Base-by-base conservation (phyloP, 2,888 invertebrate genomes). In the Limenitis camilla region DNA sequence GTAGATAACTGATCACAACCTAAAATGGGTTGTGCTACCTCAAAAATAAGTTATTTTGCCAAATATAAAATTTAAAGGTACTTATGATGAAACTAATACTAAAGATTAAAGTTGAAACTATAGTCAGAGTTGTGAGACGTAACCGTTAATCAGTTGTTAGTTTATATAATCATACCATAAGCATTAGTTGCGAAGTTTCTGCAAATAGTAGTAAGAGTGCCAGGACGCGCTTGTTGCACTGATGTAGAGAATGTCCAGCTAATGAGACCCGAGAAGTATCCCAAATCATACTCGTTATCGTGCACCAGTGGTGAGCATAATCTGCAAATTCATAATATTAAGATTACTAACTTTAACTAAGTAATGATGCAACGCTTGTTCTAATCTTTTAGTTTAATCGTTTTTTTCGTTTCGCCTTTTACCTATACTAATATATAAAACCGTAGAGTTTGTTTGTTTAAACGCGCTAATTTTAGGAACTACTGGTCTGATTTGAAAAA, bases 251-350 rank as follows among this genome's bases (percentile, higher is more conserved):
- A 86, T 0, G 77, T 65, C 87, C 86, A 86, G 30, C 69, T 77
- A 48, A 85, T 83, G 6, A 79, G 59, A 0, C 81, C 87, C 1
- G 78, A 69, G 64, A 86, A 85, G 59, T 79, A 83, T 0, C 77
- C 86, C 53, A 85, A 51, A 2, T 76, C 77, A 42, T 72, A 76
- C 0, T 58, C 67, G 36, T 76, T 68, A 8, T 80, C 74, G 59
- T 79, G 79, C 52, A 81, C 63, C 28, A 84, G 56, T 1, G 75
- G 74, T 0, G 11, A n/a, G 53, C 84, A 85, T 39, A 84, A 58
- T 42, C 86, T 86, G 64, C n/a, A 67, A 68, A 30, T 4, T 6
- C n/a, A 48, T 45, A 52, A 33, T 5, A 9, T 39, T 33, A 40
- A 8, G n/a, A 35, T 31, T 19, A 19, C n/a, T n/a, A n/a, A n/a